Conservation (phyloP, 64 coral and sea anemone species). For the Montipora foliosa region DNA sequence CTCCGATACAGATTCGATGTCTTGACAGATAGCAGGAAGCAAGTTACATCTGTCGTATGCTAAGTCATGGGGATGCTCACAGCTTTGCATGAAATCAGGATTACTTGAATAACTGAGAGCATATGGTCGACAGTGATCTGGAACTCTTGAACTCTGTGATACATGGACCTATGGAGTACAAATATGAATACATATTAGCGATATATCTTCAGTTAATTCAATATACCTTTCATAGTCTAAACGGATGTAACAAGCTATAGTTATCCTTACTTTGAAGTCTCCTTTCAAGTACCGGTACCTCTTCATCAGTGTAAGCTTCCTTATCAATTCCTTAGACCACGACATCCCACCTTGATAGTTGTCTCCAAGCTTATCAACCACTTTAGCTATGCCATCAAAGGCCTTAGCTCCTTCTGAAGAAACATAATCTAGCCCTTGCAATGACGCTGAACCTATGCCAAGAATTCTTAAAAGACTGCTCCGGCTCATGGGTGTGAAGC, state of each 20-base stretch:
- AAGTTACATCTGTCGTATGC: too few relatives aligned
- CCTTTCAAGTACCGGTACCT: background rate
- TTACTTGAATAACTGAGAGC: background rate
- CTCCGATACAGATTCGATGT: background rate
- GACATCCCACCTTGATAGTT: background rate
- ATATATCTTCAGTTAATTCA: background rate
- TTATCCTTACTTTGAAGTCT: background rate
- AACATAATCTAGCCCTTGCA: background rate
- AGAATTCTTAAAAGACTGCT: constrained; percentile 30
- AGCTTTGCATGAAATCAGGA: background rate
- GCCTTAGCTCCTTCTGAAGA: background rate
- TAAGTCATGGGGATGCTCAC: background rate
- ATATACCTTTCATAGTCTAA: background rate
- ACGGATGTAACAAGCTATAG: background rate
- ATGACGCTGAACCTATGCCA: constrained; percentile 31
- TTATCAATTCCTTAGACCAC: background rate
- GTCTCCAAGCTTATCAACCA: background rate
- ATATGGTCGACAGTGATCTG: constrained; percentile 2
- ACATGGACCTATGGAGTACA: background rate
- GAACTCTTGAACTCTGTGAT: background rate
- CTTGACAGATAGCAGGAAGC: too few relatives aligned
- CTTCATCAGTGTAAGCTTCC: background rate
- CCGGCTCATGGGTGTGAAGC: constrained; percentile 26
- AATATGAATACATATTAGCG: background rate
- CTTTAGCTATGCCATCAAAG: background rate